These are phyloP conservation scores for Iguana delicatissima DNA, from an alignment of 2,797 vertebrate species.

Conservation along the genomic window DNA sequence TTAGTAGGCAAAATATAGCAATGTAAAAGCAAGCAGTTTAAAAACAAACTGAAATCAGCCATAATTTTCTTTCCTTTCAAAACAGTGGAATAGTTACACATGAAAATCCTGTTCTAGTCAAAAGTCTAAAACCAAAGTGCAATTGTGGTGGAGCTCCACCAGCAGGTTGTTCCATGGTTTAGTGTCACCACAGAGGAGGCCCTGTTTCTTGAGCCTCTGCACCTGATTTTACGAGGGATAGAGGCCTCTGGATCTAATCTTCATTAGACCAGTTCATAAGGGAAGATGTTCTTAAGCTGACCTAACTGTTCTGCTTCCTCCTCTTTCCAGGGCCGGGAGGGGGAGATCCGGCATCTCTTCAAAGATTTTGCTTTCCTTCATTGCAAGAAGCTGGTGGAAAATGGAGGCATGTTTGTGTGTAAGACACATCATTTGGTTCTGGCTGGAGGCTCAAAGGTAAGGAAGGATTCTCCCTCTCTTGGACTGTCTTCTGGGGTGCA, in stretches of 20 bases:
- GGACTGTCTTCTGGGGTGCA: not conserved
- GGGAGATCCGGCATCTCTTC: constrained; percentile 94
- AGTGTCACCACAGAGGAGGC: not conserved
- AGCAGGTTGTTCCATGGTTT: not conserved
- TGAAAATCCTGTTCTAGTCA: not conserved
- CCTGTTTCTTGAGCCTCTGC: not conserved
- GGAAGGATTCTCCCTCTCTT: not conserved
- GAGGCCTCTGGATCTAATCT: not conserved
- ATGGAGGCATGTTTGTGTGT: constrained; percentile 98
- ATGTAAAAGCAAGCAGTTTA: not conserved
- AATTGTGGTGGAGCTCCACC: not conserved
- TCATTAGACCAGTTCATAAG: not conserved
- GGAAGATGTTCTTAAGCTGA: not conserved
- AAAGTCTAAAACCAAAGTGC: no score
- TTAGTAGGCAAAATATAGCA: not conserved
- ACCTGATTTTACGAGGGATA: not conserved
- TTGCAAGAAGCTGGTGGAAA: constrained; percentile 97
- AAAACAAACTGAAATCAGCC: not conserved
- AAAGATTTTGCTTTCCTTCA: constrained; percentile 94
- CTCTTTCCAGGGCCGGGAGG: constrained; percentile 87
- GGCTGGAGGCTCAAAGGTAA: constrained; percentile 94
- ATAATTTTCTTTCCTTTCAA: not conserved
- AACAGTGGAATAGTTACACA: not conserved
- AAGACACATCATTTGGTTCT: constrained; percentile 92
- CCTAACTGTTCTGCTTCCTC: rapidly evolving